A percentile compares a stretch with the other conserved stretches of the same genome.
Conservation (phyloP, 1,140 invertebrate species). For the Dendroctonus valens region DNA sequence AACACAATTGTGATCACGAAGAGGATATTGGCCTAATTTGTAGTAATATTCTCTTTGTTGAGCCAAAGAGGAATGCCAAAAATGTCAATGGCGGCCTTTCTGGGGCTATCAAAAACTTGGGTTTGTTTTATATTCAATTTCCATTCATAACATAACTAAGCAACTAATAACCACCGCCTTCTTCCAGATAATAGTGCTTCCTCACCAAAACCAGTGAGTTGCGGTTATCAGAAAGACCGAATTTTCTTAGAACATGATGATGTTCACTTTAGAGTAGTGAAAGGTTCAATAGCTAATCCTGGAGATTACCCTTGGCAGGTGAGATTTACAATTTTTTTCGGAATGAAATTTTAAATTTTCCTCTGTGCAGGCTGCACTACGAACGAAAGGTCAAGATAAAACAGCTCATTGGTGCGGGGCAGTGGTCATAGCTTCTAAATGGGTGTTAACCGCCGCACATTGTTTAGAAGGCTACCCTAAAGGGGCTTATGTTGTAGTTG, state of each 20-base stretch:
- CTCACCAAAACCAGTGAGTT: slow-evolving; percentile 39
- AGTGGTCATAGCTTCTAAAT: slow-evolving; percentile 65
- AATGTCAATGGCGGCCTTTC: neutral
- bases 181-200: slow-evolving; percentile 1
- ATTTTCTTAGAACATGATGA: slow-evolving; percentile 50
- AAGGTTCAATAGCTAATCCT: slow-evolving; percentile 56
- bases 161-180: neutral
- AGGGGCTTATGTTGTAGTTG: slow-evolving; percentile 64
- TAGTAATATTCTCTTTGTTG: slow-evolving; percentile 23
- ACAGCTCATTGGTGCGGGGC: slow-evolving; percentile 76
- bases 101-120: slow-evolving; percentile 12
- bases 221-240: slow-evolving; percentile 55
- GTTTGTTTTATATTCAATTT: neutral
- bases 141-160: too few species aligned
- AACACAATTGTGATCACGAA: slow-evolving; percentile 70
- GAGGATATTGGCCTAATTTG: slow-evolving; percentile 74
- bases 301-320: slow-evolving; percentile 81
- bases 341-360: neutral
- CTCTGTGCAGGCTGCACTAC: slow-evolving; percentile 62
- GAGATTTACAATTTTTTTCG: slow-evolving; percentile 30
- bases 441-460: slow-evolving; percentile 78
- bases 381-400: slow-evolving; percentile 58
- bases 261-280: slow-evolving; percentile 56
- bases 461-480: slow-evolving; percentile 70
- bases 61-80: slow-evolving; percentile 14